These are phyloP conservation scores for Panthera tigris DNA, from an alignment of 2,113 vertebrate genomes.

Conservation along the genomic window DNA sequence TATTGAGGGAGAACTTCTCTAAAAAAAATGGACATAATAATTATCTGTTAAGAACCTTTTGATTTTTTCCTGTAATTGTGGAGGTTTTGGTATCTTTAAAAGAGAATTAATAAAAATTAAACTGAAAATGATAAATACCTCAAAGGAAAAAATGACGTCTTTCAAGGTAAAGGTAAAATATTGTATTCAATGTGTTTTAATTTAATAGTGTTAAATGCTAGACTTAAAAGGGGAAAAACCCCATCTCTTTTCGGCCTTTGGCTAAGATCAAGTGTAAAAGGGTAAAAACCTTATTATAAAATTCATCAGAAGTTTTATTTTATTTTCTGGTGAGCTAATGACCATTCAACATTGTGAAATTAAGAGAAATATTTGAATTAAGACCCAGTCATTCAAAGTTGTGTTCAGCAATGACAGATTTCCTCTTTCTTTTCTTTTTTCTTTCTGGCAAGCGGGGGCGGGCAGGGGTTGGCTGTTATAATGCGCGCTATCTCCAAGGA, in stretches of 20 bases:
- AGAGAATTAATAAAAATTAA: neutral
- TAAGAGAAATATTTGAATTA: neutral
- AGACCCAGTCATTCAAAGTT: neutral
- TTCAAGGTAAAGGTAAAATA: neutral
- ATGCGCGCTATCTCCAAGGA: neutral
- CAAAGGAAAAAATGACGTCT: neutral
- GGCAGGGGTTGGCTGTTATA: neutral
- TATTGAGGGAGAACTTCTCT: neutral
- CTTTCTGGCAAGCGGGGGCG: neutral
- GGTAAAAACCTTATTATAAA: neutral
- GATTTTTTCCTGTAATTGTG: neutral
- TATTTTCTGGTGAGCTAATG: neutral
- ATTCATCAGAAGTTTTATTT: neutral
- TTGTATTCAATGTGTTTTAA: neutral
- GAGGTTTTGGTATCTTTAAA: neutral
- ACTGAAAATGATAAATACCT: neutral
- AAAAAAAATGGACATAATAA: neutral
- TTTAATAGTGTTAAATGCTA: neutral
- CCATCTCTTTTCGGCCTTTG: no score
- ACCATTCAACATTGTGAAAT: neutral
- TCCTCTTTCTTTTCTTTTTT: neutral
- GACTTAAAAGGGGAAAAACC: neutral
- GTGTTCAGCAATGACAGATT: neutral
- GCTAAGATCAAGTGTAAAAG: neutral
- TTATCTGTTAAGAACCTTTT: neutral